These are phyloP conservation scores for Salvelinus namaycush DNA, from an alignment of 2,113 vertebrate genomes.

Conservation along the genomic window DNA sequence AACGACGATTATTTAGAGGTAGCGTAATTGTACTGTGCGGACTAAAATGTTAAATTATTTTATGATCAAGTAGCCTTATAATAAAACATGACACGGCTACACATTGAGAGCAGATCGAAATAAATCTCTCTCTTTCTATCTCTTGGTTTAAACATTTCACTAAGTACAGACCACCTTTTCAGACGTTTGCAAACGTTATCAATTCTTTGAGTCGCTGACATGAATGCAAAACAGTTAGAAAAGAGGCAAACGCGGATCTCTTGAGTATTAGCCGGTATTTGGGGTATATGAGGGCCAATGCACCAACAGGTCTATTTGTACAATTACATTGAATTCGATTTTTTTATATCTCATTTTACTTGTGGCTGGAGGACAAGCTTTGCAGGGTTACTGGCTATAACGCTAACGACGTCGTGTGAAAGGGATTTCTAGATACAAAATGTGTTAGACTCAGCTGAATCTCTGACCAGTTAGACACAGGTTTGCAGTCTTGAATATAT, in stretches of 20 bases:
- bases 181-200: constrained; percentile 13
- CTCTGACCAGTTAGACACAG: background rate
- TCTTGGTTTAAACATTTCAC: background rate
- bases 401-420: too few species aligned
- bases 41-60: too few species aligned
- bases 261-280: background rate
- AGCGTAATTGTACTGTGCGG: too few species aligned
- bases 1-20: background rate
- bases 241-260: too few species aligned
- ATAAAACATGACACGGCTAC: too few species aligned
- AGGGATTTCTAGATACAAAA: too few species aligned
- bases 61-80: too few species aligned
- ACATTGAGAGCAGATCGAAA: too few species aligned
- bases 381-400: too few species aligned
- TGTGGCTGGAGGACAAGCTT: too few species aligned
- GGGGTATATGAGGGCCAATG: constrained; percentile 20
- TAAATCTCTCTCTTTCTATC: too few species aligned
- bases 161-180: background rate
- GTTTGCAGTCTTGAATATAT: background rate
- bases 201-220: constrained; percentile 34
- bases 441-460: background rate
- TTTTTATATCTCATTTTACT: background rate
- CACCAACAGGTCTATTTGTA: constrained; percentile 32
- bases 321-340: background rate
- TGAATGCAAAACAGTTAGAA: constrained; percentile 37